These are phyloP conservation scores for Ptilodon capucinus DNA, from an alignment of 2,888 invertebrate genomes.

Conservation along the genomic window DNA sequence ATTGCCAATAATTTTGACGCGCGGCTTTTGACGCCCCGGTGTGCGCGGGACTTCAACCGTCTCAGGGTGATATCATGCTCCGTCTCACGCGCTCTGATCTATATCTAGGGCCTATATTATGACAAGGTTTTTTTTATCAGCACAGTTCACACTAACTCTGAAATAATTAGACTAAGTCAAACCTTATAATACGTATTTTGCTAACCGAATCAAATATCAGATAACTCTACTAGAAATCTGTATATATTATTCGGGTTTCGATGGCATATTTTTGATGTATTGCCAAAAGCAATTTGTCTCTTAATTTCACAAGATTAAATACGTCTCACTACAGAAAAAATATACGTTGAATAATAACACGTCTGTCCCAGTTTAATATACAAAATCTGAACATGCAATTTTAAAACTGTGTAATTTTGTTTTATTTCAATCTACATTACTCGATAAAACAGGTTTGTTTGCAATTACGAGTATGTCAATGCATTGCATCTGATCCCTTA, in stretches of 20 bases:
- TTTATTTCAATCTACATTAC: neutral
- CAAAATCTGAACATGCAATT: neutral
- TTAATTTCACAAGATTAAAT: neutral
- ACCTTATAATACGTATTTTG: neutral
- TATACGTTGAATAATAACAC: neutral
- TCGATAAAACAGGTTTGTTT: neutral
- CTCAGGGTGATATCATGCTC: slow-evolving; percentile 43
- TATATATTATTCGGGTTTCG: neutral
- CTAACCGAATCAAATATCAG: neutral
- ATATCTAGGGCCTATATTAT: neutral
- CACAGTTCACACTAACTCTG: neutral
- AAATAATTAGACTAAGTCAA: neutral
- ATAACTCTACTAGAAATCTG: neutral
- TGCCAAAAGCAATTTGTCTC: neutral
- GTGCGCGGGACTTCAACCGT: slow-evolving; percentile 55
- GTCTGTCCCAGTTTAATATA: neutral
- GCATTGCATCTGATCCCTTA: no score
- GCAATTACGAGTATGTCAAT: no score
- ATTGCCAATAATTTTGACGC: no score
- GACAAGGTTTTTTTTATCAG: neutral
- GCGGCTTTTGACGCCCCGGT: no score
- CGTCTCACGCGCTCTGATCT: slow-evolving; percentile 16
- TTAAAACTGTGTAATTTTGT: neutral
- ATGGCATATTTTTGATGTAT: neutral
- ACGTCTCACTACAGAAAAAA: neutral